phyloP scores from a whole-genome alignment of 2,888 invertebrate genomes.

The Tenodera sinensis region DNA sequence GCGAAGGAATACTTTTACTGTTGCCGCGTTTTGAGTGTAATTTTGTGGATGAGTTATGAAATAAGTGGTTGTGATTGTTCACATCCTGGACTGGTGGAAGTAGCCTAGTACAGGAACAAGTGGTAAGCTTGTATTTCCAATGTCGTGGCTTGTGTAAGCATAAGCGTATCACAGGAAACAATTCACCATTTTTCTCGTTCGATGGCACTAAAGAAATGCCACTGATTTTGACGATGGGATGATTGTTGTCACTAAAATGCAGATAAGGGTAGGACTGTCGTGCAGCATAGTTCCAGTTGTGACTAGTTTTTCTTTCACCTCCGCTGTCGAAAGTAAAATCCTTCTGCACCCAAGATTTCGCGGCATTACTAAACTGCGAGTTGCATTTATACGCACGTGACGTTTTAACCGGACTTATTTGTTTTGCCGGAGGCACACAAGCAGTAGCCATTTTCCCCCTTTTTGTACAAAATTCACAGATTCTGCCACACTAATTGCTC shows the following conservation, averaged over 20 bases:
- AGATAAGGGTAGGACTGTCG: background rate
- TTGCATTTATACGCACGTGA: background rate
- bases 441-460: background rate
- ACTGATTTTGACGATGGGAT: background rate
- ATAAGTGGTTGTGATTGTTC: background rate
- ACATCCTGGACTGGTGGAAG: background rate
- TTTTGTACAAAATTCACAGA: background rate
- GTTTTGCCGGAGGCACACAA: background rate
- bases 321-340: background rate
- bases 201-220: background rate
- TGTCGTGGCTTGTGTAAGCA: slow-evolving; percentile 59
- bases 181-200: background rate
- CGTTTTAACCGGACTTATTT: background rate
- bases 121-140: slow-evolving; percentile 62
- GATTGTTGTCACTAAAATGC: background rate
- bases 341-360: background rate
- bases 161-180: slow-evolving; percentile 54
- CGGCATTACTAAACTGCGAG: background rate
- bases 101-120: background rate
- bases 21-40: background rate
- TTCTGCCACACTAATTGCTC: background rate
- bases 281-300: too few relatives aligned
- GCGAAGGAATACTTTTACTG: background rate
- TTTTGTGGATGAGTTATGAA: background rate
- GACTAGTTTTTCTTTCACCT: background rate